phyloP scores from a whole-genome alignment of 2,888 invertebrate genomes.

The Agrotis exclamationis region DNA sequence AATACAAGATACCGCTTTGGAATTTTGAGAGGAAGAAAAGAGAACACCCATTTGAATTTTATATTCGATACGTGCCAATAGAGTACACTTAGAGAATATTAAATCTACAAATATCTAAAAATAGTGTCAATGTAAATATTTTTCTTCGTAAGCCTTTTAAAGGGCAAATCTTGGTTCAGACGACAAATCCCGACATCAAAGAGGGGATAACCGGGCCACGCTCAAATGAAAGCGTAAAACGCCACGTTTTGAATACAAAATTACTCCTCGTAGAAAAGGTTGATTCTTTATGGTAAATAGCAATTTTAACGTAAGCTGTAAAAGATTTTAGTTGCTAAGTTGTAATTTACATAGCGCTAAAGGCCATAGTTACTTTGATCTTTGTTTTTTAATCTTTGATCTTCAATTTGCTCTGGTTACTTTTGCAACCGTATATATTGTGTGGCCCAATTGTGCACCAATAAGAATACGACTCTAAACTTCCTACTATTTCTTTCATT shows the following conservation, averaged over 20 bases:
- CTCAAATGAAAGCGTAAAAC: slow-evolving; percentile 36
- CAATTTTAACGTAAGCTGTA: slow-evolving; percentile 7
- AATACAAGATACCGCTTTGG: background rate
- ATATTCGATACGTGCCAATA: background rate
- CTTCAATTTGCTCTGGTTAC: too few species aligned
- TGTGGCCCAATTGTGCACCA: too few species aligned
- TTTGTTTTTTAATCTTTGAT: too few species aligned
- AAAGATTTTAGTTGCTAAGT: background rate
- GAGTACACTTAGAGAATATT: background rate
- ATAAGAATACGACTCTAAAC: too few species aligned
- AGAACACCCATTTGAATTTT: background rate
- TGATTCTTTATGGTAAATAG: slow-evolving; percentile 23
- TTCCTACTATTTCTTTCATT: too few species aligned
- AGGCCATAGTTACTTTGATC: background rate
- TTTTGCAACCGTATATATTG: too few species aligned
- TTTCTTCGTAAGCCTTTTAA: slow-evolving; percentile 14
- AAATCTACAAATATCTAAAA: slow-evolving; percentile 21
- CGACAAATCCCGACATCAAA: slow-evolving; percentile 50
- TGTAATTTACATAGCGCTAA: slow-evolving; percentile 8
- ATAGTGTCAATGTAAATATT: slow-evolving; percentile 31
- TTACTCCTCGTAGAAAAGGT: slow-evolving; percentile 26
- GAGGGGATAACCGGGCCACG: slow-evolving; percentile 19
- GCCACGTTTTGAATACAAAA: slow-evolving; percentile 56
- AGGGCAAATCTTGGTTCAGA: slow-evolving; percentile 42
- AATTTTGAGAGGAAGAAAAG: background rate